Base-by-base conservation (phyloP, 2,888 invertebrate genomes). In the Cheilosia impressa region DNA sequence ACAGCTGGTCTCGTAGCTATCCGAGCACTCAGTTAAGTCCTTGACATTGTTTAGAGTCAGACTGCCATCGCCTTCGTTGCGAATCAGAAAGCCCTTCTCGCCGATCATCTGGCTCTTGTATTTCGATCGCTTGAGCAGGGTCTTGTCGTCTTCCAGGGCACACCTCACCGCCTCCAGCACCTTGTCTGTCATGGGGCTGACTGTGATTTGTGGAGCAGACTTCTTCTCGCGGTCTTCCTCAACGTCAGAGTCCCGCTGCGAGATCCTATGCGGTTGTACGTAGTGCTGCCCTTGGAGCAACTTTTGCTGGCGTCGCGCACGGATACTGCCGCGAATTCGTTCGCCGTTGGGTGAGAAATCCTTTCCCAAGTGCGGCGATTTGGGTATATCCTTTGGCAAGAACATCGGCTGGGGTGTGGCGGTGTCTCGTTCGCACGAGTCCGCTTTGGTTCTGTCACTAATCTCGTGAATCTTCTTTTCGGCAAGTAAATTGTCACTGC, bases 341-440 rank as follows among this genome's bases (percentile, higher is more conserved):
- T 92, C 92, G 4, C 92, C 92, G 38, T 90, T 92, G 0, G 92
- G 92, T 17, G 92, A 91, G 87, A 92, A 92, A 83, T 92, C 92
- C 84, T 92, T 92, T 19, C 92, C 91, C 60, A 92, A 87, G 80
- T 92, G 92, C 17, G 92, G 92, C 0, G 92, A 92, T 75, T 92
- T 92, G 9, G 92, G 92, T 88, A 92, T 92, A 31, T 91, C 91
- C 22, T 89, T 89, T 34, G 90, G 88, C 19, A 90, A 71, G 45
- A 89, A 88, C 13, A 65, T 19, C 22, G 82, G 78, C 34, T 65
- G 77, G 10, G 77, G 68, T 15, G 57, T 3, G 7, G 31, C 7
- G 2, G 19, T 10, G 53, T 58, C 47, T 17, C 57, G 17, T 38
- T 78, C 45, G 62, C 57, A 50, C 10, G 45, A 10, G 17, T 73